These are phyloP conservation scores for Bubo scandiacus DNA, from an alignment of 2,113 vertebrate species.

Conservation along the genomic window DNA sequence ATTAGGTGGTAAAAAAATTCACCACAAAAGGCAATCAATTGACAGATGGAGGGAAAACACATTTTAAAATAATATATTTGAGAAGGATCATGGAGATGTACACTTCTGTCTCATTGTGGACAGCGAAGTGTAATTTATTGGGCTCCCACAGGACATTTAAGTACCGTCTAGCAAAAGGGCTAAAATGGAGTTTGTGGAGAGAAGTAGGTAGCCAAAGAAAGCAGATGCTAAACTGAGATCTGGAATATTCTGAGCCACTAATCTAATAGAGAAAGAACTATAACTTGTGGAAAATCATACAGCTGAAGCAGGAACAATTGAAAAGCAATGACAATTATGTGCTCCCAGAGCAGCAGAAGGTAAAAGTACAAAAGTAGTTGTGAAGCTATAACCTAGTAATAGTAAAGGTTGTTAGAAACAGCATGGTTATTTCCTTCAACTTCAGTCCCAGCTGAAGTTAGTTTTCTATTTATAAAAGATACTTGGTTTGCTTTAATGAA, in stretches of 20 bases:
- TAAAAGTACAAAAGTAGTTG: background rate
- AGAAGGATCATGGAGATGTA: background rate
- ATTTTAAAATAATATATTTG: background rate
- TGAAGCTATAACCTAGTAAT: background rate
- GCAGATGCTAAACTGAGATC: background rate
- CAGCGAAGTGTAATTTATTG: background rate
- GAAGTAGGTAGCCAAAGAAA: background rate
- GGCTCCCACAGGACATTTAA: background rate
- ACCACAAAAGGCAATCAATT: background rate
- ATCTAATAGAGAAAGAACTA: background rate
- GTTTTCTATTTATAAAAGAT: slow-evolving; percentile 1
- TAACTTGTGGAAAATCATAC: background rate
- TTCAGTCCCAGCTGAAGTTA: background rate
- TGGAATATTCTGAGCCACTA: background rate
- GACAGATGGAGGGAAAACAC: background rate
- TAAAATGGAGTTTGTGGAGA: background rate
- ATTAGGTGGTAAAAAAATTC: background rate
- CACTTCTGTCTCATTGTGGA: background rate
- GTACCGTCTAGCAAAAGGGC: background rate
- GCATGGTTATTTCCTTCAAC: background rate
- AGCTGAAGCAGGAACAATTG: background rate
- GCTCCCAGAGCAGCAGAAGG: slow-evolving; percentile 27
- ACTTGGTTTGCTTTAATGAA: background rate
- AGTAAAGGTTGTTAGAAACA: background rate
- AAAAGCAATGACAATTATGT: slow-evolving; percentile 12